These are phyloP conservation scores for Diadema setosum DNA, from an alignment of 35 echinoderm and acorn worm genomes.

Conservation along the genomic window DNA sequence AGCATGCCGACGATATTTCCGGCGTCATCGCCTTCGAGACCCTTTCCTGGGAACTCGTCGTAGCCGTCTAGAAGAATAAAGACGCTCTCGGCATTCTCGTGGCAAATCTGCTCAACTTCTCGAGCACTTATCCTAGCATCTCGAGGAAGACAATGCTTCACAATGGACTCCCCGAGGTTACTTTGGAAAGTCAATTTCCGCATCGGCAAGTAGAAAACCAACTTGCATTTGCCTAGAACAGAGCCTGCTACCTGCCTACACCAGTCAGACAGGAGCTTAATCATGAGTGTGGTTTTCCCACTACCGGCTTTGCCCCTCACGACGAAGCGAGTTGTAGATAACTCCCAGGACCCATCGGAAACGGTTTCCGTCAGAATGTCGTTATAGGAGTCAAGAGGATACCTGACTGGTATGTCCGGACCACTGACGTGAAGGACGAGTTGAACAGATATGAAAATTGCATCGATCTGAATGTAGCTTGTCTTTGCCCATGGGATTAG, in stretches of 20 bases:
- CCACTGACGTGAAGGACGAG: neutral
- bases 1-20: slow-evolving; percentile 31
- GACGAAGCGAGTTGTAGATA: neutral
- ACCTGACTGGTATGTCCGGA: neutral
- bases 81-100: slow-evolving; percentile 13
- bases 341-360: neutral
- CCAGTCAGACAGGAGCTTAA: slow-evolving; percentile 46
- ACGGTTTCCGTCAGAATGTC: neutral
- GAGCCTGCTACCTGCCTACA: neutral
- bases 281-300: slow-evolving; percentile 47
- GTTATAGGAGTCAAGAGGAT: neutral
- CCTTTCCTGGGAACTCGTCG: slow-evolving; percentile 50
- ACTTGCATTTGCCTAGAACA: neutral
- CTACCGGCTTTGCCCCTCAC: slow-evolving; percentile 26
- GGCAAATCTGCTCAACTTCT: neutral
- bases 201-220: slow-evolving; percentile 45
- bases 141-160: slow-evolving; percentile 26
- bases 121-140: neutral
- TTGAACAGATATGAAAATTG: neutral
- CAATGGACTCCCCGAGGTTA: slow-evolving; percentile 35
- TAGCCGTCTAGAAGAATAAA: slow-evolving; percentile 44
- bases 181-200: slow-evolving; percentile 1
- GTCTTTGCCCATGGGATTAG: slow-evolving; percentile 1
- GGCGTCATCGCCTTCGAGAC: neutral
- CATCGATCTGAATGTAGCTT: neutral